Evolutionary conservation across 53 echinoderm and acorn worm species (phyloP).

Genomic region (Paelopatides confundens): DNA sequence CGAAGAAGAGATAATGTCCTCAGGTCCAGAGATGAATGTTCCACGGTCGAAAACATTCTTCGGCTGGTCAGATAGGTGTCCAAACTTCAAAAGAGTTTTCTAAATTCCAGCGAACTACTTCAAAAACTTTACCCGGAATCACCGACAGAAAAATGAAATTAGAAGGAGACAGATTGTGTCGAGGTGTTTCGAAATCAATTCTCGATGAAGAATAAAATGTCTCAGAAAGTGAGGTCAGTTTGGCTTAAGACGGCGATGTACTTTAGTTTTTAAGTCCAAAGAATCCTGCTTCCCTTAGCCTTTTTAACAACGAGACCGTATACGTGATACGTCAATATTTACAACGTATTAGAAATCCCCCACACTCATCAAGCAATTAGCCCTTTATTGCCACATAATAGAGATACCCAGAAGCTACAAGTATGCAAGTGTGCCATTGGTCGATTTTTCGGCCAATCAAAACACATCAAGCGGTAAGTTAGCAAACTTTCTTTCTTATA

Average conservation of each 20-base stretch:
- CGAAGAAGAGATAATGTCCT: constrained; percentile 90
- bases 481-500: constrained; percentile 16
- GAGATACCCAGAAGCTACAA: constrained; percentile 44
- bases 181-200: neutral
- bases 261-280: constrained; percentile 10
- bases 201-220: neutral
- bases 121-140: too few species aligned
- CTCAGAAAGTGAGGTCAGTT: constrained; percentile 18
- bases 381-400: constrained; percentile 50
- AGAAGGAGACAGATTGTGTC: neutral
- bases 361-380: constrained; percentile 52
- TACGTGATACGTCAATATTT: constrained; percentile 48
- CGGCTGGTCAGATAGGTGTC: neutral
- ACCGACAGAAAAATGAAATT: too few species aligned
- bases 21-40: constrained; percentile 81
- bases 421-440: constrained; percentile 49
- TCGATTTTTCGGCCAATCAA: constrained; percentile 24
- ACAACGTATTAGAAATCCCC: constrained; percentile 48
- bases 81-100: too few species aligned
- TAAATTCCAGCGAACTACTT: too few species aligned
- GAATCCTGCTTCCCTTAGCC: constrained; percentile 18
- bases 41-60: constrained; percentile 45
- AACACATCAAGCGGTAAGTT: neutral
- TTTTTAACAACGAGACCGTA: neutral
- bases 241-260: neutral